phyloP scores from a whole-genome alignment of 2,797 vertebrate species.

The Octomys mimax region DNA sequence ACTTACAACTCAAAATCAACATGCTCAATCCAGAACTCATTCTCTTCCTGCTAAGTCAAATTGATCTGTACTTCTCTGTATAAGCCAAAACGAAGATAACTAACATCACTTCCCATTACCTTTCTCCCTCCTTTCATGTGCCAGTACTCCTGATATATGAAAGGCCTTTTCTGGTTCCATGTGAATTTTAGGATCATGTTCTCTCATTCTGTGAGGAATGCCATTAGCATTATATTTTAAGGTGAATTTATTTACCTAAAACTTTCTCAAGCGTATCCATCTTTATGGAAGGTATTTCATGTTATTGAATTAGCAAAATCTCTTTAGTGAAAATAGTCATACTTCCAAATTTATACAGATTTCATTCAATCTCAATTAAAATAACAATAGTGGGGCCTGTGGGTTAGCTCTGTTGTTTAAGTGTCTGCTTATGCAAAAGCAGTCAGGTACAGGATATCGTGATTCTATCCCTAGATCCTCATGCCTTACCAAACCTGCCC shows the following conservation, averaged over 20 bases:
- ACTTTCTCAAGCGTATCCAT: not conserved
- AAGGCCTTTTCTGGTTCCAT: not conserved
- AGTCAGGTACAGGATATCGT: no score
- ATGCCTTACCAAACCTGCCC: no score
- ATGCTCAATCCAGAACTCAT: not conserved
- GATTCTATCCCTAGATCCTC: no score
- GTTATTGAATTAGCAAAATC: not conserved
- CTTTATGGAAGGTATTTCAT: not conserved
- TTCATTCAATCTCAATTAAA: not conserved
- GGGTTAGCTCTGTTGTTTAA: no score
- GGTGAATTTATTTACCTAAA: not conserved
- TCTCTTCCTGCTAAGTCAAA: not conserved
- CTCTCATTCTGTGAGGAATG: not conserved
- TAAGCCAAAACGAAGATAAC: not conserved
- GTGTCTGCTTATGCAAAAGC: no score
- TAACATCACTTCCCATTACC: not conserved
- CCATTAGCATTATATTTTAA: not conserved
- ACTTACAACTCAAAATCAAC: not conserved
- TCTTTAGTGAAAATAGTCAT: not conserved
- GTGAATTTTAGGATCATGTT: not conserved
- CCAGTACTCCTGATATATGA: not conserved
- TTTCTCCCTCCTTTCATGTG: not conserved
- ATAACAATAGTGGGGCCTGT: not conserved
- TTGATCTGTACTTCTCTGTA: not conserved
- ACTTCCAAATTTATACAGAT: not conserved